Conservation (phyloP, 2,888 invertebrate species). For the Strigamia crassipes region DNA sequence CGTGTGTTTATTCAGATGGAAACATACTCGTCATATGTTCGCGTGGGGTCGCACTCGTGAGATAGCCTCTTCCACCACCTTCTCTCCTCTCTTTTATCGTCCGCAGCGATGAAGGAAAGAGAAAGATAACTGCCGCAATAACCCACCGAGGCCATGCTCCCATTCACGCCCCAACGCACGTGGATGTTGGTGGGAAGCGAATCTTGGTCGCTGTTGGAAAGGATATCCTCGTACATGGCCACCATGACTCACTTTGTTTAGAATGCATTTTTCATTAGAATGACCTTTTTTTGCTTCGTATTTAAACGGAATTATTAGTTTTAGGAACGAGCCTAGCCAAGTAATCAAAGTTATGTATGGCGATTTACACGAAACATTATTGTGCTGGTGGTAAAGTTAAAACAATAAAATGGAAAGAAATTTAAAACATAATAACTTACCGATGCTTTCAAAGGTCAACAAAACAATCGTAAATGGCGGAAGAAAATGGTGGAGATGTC, state of each 20-base stretch:
- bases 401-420: no score
- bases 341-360: no score
- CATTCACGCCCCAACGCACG: constrained; percentile 42
- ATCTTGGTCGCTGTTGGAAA: constrained; percentile 32
- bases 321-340: no score
- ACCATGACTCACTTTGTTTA: background rate
- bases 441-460: no score
- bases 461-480: no score
- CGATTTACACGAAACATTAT: no score
- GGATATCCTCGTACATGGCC: constrained; percentile 5
- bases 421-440: no score
- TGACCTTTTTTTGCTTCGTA: background rate
- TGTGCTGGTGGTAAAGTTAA: no score
- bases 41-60: constrained; percentile 23
- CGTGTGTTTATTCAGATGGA: constrained; percentile 40
- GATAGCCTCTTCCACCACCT: constrained; percentile 39
- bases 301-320: no score
- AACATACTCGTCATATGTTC: constrained; percentile 40
- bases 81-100: constrained; percentile 26
- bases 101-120: constrained; percentile 29
- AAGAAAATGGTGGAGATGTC: no score
- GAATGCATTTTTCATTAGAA: no score
- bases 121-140: constrained; percentile 42
- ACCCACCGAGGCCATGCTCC: constrained; percentile 36
- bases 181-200: constrained; percentile 33